A percentile compares a stretch with the other conserved stretches of the same genome.
Conservation (phyloP, 2,888 invertebrate genomes). For the Polydrusus tereticollis region DNA sequence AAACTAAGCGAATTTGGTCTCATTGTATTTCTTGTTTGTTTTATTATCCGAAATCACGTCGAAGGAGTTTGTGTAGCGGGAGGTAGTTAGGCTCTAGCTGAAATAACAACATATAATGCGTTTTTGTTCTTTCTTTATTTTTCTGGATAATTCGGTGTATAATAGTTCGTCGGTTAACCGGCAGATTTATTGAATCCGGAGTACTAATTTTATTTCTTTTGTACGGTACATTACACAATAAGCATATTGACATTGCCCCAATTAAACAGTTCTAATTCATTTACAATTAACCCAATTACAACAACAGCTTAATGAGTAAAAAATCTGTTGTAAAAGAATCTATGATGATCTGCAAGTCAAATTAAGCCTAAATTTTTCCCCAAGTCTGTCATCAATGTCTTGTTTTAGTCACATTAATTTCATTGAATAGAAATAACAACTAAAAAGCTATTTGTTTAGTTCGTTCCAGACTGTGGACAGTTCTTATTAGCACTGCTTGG, state of each 20-base stretch:
- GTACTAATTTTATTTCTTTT: too few species aligned
- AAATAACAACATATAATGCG: too few species aligned
- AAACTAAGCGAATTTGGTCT: too few species aligned
- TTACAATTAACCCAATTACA: conserved; percentile 28
- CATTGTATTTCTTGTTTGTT: too few species aligned
- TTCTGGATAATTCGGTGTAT: too few species aligned
- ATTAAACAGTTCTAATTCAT: conserved; percentile 32
- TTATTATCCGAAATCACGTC: too few species aligned
- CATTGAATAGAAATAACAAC: conserved; percentile 1
- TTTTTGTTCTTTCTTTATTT: too few species aligned
- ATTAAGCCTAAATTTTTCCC: conserved; percentile 36
- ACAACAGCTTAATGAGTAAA: conserved; percentile 29
- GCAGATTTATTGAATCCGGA: too few species aligned
- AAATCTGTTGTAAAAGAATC: conserved; percentile 38
- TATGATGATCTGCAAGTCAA: conserved; percentile 37
- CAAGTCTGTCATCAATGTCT: conserved; percentile 7
- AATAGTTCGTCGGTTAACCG: too few species aligned
- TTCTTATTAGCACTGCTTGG: not conserved
- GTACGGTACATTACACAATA: too few species aligned
- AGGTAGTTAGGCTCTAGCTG: too few species aligned
- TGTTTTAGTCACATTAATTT: conserved; percentile 1
- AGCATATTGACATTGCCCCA: conserved; percentile 1
- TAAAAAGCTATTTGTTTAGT: conserved; percentile 14
- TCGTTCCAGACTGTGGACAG: conserved; percentile 18
- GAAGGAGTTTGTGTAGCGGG: too few species aligned